Percentiles rank a stretch among this genome's conserved stretches.
phyloP scores from a whole-genome alignment of 1,140 invertebrate species.

The Drosophila repleta region DNA sequence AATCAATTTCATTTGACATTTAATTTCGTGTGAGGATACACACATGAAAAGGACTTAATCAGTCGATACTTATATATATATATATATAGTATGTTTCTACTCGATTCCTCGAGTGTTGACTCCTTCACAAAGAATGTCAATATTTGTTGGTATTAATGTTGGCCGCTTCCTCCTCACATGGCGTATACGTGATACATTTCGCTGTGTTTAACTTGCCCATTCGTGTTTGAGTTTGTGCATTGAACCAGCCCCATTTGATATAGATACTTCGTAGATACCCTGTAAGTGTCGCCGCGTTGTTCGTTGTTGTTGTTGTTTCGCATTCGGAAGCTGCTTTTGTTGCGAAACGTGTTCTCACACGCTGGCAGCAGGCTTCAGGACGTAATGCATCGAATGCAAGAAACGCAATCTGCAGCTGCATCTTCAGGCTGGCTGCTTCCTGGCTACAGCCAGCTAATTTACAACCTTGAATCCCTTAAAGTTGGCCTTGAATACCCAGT shows the following conservation, averaged over 20 bases:
- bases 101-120: too few species aligned
- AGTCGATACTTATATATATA: too few species aligned
- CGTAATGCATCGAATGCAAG: conserved; percentile 10
- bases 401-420: conserved; percentile 37
- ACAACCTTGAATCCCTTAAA: conserved; percentile 73
- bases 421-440: conserved; percentile 46
- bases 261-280: conserved; percentile 37
- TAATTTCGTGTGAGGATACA: conserved; percentile 54
- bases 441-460: conserved; percentile 52
- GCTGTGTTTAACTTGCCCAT: conserved; percentile 43
- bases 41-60: not conserved
- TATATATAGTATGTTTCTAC: too few species aligned
- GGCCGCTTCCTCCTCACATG: conserved; percentile 12
- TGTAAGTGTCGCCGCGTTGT: conserved; percentile 16
- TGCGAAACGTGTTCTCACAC: conserved; percentile 45
- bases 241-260: not conserved
- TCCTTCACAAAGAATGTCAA: not conserved
- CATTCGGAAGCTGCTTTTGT: conserved; percentile 14
- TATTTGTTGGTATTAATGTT: not conserved
- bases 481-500: conserved; percentile 65
- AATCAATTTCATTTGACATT: conserved; percentile 76
- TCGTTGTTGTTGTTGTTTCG: conserved; percentile 18
- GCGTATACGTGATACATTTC: conserved; percentile 68
- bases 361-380: not conserved
- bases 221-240: conserved; percentile 22